Percentiles rank a stretch among this genome's conserved stretches.
Conservation (phyloP, 1,140 invertebrate species). For the Phocides pigmalion region DNA sequence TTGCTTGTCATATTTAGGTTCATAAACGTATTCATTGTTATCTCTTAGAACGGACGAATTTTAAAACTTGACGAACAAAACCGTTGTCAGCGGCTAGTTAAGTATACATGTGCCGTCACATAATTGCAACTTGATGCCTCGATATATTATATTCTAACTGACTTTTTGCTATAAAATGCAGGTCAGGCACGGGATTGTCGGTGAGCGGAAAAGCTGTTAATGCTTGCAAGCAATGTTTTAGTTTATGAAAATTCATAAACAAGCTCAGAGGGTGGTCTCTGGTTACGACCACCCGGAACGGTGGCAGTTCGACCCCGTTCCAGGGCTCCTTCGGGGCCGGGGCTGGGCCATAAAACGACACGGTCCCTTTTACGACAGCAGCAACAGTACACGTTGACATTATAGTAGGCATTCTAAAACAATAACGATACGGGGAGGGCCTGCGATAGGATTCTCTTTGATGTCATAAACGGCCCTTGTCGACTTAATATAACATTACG, state of each 20-base stretch:
- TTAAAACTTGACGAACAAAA: too few relatives aligned
- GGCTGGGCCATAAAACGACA: constrained; percentile 52
- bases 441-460: constrained; percentile 57
- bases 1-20: too few relatives aligned
- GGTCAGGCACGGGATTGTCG: not conserved
- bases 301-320: constrained; percentile 44
- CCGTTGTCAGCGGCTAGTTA: too few relatives aligned
- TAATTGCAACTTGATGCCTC: not conserved
- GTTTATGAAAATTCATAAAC: constrained; percentile 65
- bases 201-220: constrained; percentile 8
- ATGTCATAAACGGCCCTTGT: constrained; percentile 54
- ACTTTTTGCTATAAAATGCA: not conserved
- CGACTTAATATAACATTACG: constrained; percentile 40
- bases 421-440: constrained; percentile 60
- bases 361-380: constrained; percentile 59
- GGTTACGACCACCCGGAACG: constrained; percentile 61
- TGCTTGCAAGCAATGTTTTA: constrained; percentile 43
- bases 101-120: too few relatives aligned
- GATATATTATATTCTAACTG: not conserved
- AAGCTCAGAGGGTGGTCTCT: constrained; percentile 50
- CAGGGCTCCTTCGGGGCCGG: constrained; percentile 30
- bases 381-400: constrained; percentile 53
- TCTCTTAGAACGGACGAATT: too few relatives aligned
- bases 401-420: constrained; percentile 61
- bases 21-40: too few relatives aligned